Evolutionary conservation across 2,113 vertebrate species (phyloP).

Genomic region (Ursus arctos): DNA sequence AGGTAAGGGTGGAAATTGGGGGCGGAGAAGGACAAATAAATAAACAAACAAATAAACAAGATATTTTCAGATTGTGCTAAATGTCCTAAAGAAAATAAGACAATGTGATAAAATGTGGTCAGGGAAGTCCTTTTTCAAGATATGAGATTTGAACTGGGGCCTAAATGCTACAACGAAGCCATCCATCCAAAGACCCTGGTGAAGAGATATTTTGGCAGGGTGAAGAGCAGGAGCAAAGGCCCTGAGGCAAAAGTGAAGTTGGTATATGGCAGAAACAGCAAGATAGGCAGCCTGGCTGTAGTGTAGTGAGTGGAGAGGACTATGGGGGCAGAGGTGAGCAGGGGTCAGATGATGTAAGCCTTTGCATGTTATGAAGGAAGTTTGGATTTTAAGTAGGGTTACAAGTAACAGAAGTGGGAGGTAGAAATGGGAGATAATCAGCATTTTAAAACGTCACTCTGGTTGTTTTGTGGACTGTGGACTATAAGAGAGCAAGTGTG

Average conservation of each 20-base stretch:
- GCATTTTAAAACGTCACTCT: background rate
- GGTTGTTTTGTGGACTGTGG: background rate
- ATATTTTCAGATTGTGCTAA: background rate
- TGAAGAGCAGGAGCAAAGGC: background rate
- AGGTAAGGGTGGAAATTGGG: background rate
- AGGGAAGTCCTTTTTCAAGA: background rate
- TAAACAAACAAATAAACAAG: background rate
- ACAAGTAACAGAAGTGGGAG: background rate
- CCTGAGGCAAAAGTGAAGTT: background rate
- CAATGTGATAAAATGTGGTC: background rate
- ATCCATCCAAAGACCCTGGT: background rate
- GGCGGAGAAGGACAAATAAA: background rate
- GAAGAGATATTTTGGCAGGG: background rate
- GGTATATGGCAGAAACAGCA: background rate
- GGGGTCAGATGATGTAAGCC: too few relatives aligned
- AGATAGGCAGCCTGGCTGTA: background rate
- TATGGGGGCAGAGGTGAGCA: background rate
- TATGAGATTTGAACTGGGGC: background rate
- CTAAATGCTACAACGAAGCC: background rate
- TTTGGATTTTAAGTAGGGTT: background rate
- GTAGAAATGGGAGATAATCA: background rate
- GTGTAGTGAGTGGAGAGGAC: accelerated
- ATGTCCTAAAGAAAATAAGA: background rate
- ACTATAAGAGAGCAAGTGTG: background rate
- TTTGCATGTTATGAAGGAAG: background rate